Evolutionary conservation across 2,113 vertebrate genomes (phyloP), one percentile per base, ranked within the genome.

Genomic region (Pleuronectes platessa): DNA sequence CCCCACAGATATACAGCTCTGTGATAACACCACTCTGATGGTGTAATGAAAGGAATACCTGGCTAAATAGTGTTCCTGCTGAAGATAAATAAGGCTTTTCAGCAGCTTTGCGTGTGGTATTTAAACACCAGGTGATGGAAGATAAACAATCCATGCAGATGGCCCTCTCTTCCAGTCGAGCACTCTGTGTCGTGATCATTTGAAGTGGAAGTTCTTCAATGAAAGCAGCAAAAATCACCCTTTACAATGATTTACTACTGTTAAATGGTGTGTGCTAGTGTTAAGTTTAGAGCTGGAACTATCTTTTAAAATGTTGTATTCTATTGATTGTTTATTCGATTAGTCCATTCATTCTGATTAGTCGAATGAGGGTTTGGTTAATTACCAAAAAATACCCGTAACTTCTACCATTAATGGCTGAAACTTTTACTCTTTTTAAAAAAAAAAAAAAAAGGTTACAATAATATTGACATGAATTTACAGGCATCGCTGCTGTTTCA

Each of bases 21-120:
- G 31, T 55, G 31, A 55, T 70, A 74, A 31, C 58, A 20, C 26
- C 0, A 24, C 70, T 14, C 51, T 24, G 68, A 63, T 14, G 24
- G 49, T 35, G 56, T 8, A 68, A 80, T 71, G 47, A 66, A 74
- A 66, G 27, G 27, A 61, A 21, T n/a, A 21, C 45, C 71, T 42
- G 60, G 60, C 17, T 66, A 26, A 64, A 67, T 31, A 54, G 23
- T 14, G n/a, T 59, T 5, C 31, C 31, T 8, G 31, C 31, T 31
- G 31, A 31, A 31, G 31, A 31, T 31, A 31, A 31, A 31, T 54
- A 40, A 23, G 17, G 15, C 59, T 55, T 60, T 51, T 58, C 53
- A 23, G 54, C n/a, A 14, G 70, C 63, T 64, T 56, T 55, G 51
- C 68, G 37, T 64, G 56, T 68, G 26, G 31, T 65, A 13, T 75